Evolutionary conservation across 1,140 invertebrate genomes (phyloP).

Genomic region (Drosophila miranda): DNA sequence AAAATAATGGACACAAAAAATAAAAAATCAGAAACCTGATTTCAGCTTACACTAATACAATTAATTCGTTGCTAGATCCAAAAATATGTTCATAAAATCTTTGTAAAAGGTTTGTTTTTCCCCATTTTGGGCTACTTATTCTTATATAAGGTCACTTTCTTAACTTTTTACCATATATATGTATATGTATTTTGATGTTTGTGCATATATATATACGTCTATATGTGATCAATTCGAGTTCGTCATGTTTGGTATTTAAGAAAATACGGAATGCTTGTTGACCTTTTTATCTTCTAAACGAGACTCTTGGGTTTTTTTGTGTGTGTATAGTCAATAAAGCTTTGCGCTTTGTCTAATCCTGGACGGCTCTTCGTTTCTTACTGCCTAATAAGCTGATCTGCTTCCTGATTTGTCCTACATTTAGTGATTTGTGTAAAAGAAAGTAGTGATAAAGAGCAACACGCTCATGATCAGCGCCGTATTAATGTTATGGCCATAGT

Average conservation of each 20-base stretch:
- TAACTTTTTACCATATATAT: constrained; percentile 28
- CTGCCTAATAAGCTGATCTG: constrained; percentile 23
- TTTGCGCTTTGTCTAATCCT: constrained; percentile 49
- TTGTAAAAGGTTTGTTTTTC: constrained; percentile 42
- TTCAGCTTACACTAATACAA: constrained; percentile 37
- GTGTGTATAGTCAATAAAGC: constrained; percentile 34
- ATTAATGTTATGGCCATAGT: constrained; percentile 67
- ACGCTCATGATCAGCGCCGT: constrained; percentile 63
- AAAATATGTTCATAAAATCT: constrained; percentile 46
- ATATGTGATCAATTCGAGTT: constrained; percentile 46
- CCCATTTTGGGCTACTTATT: constrained; percentile 60
- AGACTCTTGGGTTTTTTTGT: constrained; percentile 49
- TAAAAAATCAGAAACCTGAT: constrained; percentile 39
- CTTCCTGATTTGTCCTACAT: constrained; percentile 19
- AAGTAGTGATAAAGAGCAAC: constrained; percentile 59
- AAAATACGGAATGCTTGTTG: constrained; percentile 58
- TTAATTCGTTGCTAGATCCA: constrained; percentile 36
- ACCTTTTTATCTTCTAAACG: constrained; percentile 48
- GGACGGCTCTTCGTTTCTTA: constrained; percentile 46
- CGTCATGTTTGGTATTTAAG: constrained; percentile 35
- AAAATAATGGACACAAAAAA: constrained; percentile 25
- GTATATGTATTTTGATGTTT: constrained; percentile 18
- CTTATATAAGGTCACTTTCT: constrained; percentile 76
- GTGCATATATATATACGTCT: constrained; percentile 21
- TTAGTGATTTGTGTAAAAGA: constrained; percentile 61